Base-by-base conservation (phyloP, 2,113 vertebrate species). In the Platysteira castanea region DNA sequence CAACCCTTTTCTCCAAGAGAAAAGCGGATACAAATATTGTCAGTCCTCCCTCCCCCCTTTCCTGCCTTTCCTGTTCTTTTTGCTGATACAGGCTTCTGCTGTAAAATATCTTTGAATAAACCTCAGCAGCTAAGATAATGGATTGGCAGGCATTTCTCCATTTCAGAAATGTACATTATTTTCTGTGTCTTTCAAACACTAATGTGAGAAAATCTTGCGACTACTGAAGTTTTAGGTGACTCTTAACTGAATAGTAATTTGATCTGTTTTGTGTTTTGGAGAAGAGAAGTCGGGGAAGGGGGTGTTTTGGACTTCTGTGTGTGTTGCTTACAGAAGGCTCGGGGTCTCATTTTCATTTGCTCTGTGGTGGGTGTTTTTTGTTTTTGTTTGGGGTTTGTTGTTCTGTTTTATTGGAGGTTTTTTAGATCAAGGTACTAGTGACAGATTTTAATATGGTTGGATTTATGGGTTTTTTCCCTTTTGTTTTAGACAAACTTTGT, bases 401-500 rank as follows among this genome's bases (percentile, higher is more conserved):
- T 27, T 37, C 14, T 30, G 15, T 3, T 63, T 63, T 54, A 6
- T 75, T 26, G n/a, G n/a, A n/a, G 9, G 27, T 26, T 19, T 33
- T 77, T 54, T 73, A 33, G 12, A 24, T 84, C 7, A 74, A 76
- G 28, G 39, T 60, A 17, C 15, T 73, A 19, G 17, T 26, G 44
- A 67, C 7, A 61, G 21, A 15, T 47, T 69, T 68, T 5, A 37
- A 67, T 9, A 5, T 46, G 37, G 13, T 7, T 27, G 13, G 6
- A 46, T 37, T 37, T 74, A n/a, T 16, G n/a, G 0, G 0, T 1
- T 27, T 71, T 50, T n/a, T 2, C 4, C 6, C 3, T 37, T 61
- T 69, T 28, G 7, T 37, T 87, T n/a, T 19, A 59, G 10, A 70
- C 10, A 41, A 42, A 57, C 2, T 81, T 54, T 22, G 47, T 28